Percentiles rank a stretch among this genome's conserved stretches.
Evolutionary conservation across 1,140 invertebrate species (phyloP).

Genomic region (Drosophila arizonae): DNA sequence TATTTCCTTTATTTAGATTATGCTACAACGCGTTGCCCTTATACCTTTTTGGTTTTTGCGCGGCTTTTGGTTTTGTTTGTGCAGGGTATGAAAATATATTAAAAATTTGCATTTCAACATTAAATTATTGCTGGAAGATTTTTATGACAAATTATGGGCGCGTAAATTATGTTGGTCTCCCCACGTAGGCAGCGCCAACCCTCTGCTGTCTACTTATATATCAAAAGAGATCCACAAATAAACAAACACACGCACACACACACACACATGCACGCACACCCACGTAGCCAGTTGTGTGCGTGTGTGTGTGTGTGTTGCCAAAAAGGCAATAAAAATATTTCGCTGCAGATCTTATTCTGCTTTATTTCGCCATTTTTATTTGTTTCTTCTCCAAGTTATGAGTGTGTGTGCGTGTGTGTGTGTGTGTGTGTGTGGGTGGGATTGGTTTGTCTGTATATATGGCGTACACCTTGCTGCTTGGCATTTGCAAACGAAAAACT

Average conservation of each 20-base stretch:
- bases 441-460: too few relatives aligned
- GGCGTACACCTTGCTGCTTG: slow-evolving; percentile 50
- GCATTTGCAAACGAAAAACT: slow-evolving; percentile 55
- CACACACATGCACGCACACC: slow-evolving; percentile 24
- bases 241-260: slow-evolving; percentile 24
- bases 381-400: slow-evolving; percentile 66
- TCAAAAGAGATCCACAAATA: slow-evolving; percentile 47
- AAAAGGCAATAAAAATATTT: slow-evolving; percentile 82
- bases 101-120: slow-evolving; percentile 81
- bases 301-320: slow-evolving; percentile 54
- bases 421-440: slow-evolving; percentile 4
- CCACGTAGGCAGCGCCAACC: slow-evolving; percentile 7
- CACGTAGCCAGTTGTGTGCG: slow-evolving; percentile 33
- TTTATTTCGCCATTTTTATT: slow-evolving; percentile 81
- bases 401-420: slow-evolving; percentile 26
- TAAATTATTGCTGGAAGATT: slow-evolving; percentile 80
- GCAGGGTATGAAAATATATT: slow-evolving; percentile 66
- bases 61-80: background rate
- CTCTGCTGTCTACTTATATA: slow-evolving; percentile 57
- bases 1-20: background rate
- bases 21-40: background rate
- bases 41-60: background rate
- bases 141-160: slow-evolving; percentile 82
- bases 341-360: slow-evolving; percentile 80
- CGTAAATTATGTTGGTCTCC: slow-evolving; percentile 74